Conservation (phyloP, 2,113 vertebrate genomes). For the Poicephalus meyeri region DNA sequence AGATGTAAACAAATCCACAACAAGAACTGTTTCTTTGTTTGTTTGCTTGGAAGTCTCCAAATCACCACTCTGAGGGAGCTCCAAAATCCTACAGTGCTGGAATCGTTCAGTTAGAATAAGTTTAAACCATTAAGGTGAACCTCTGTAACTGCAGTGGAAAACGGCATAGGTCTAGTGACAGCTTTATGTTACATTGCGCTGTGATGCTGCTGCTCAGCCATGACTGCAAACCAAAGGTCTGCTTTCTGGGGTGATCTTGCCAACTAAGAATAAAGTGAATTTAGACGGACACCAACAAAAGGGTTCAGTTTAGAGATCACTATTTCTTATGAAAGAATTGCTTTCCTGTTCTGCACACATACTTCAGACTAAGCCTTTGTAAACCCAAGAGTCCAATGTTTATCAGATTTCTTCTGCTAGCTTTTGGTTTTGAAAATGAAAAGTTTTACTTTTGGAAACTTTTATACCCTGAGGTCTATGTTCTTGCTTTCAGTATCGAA, state of each 20-base stretch:
- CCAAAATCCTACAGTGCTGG: neutral
- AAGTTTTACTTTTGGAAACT: neutral
- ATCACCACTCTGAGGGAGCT: neutral
- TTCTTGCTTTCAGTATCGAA: neutral
- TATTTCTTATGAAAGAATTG: neutral
- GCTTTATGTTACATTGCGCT: neutral
- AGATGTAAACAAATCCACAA: neutral
- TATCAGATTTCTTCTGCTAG: neutral
- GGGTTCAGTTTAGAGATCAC: neutral
- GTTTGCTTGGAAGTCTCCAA: neutral
- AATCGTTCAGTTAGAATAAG: neutral
- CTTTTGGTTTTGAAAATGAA: neutral
- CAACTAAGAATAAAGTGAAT: neutral
- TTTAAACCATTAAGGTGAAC: neutral
- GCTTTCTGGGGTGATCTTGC: neutral
- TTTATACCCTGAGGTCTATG: neutral
- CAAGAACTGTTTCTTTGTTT: rapidly evolving
- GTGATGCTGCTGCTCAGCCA: neutral
- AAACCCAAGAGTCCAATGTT: neutral
- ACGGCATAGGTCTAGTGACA: neutral
- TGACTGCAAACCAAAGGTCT: neutral
- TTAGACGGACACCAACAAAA: neutral
- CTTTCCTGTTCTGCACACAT: neutral
- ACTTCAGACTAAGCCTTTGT: neutral
- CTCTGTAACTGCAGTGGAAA: neutral